Evolutionary conservation across 2,113 vertebrate genomes (phyloP).

Genomic region (Petromus typicus): DNA sequence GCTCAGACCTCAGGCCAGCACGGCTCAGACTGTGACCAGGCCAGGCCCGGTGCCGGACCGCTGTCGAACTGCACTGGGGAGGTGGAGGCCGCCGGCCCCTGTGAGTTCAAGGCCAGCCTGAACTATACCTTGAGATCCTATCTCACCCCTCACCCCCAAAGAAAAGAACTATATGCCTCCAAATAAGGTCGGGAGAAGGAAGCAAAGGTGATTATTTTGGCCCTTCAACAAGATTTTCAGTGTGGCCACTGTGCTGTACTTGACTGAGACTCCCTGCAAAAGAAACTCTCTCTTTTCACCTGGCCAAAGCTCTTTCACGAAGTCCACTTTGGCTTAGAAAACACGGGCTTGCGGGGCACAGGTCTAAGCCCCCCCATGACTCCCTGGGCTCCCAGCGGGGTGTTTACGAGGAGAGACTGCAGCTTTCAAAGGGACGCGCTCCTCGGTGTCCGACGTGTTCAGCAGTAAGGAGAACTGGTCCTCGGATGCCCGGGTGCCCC

Average conservation of each 20-base stretch:
- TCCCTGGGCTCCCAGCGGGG: not conserved
- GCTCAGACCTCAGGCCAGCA: not conserved
- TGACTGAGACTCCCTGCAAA: slow-evolving; percentile 16
- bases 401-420: not conserved
- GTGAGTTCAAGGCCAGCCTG: not conserved
- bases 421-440: not conserved
- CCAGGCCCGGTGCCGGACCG: not conserved
- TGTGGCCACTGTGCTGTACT: not conserved
- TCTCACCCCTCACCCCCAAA: not conserved
- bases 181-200: not conserved
- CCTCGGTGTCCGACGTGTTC: not conserved
- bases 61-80: not conserved
- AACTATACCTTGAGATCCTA: not conserved
- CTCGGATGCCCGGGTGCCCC: not conserved
- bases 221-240: not conserved
- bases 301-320: not conserved
- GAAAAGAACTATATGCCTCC: not conserved
- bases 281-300: not conserved
- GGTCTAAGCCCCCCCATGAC: not conserved
- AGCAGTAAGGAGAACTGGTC: not conserved
- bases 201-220: not conserved
- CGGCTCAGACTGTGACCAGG: not conserved
- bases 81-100: not conserved
- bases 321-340: not conserved
- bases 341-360: not conserved